These are phyloP conservation scores for Pseudorasbora parva DNA, from an alignment of 2,113 vertebrate species.

Conservation along the genomic window DNA sequence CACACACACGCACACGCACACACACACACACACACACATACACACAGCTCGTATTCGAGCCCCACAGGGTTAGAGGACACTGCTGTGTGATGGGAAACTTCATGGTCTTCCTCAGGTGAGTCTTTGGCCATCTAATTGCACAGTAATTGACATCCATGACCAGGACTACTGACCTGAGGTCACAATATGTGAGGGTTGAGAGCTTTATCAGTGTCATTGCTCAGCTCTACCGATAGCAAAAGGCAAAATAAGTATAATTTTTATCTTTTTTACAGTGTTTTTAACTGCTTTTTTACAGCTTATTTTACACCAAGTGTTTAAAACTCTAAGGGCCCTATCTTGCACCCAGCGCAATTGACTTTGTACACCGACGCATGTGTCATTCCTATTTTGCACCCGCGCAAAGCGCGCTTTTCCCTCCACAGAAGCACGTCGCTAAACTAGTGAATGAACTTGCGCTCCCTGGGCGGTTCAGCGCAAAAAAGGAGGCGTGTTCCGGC, in stretches of 20 bases:
- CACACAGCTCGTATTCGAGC: neutral
- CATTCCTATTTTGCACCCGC: too few relatives aligned
- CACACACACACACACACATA: neutral
- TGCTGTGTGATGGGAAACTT: neutral
- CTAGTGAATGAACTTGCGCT: too few relatives aligned
- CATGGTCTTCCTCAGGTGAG: neutral
- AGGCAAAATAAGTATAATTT: neutral
- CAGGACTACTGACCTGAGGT: constrained; percentile 36
- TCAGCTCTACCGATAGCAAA: neutral
- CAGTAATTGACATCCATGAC: constrained; percentile 11
- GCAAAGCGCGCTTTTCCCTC: too few relatives aligned
- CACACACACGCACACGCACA: neutral
- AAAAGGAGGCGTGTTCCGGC: too few relatives aligned
- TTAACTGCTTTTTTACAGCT: too few relatives aligned
- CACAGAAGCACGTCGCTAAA: too few relatives aligned
- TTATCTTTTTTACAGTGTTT: too few relatives aligned
- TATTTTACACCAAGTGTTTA: neutral
- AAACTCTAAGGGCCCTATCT: too few relatives aligned
- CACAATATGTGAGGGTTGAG: neutral
- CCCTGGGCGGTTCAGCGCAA: too few relatives aligned
- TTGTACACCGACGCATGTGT: too few relatives aligned
- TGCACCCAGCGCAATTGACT: too few relatives aligned
- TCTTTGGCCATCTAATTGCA: constrained; percentile 28
- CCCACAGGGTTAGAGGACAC: constrained; percentile 27
- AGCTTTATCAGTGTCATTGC: neutral